Evolutionary conservation across 2,797 vertebrate species (phyloP).

Genomic region (Gallirallus australis): DNA sequence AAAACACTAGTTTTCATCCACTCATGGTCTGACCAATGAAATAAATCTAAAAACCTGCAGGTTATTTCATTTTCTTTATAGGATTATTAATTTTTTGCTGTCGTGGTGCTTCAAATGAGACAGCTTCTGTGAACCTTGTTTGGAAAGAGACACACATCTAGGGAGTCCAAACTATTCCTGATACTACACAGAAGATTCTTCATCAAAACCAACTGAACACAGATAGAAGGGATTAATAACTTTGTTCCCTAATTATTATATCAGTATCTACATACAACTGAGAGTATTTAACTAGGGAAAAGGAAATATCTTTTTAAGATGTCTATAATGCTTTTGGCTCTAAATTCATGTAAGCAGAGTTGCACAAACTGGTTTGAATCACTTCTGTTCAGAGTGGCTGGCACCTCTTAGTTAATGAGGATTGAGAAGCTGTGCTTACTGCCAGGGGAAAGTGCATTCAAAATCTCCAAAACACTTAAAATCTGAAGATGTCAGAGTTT

Average conservation of each 20-base stretch:
- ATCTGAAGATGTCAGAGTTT: not conserved
- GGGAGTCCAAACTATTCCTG: not conserved
- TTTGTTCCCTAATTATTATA: not conserved
- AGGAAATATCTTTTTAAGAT: not conserved
- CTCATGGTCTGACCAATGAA: not conserved
- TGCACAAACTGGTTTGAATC: not conserved
- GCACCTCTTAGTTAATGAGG: not conserved
- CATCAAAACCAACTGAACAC: slow-evolving; percentile 12
- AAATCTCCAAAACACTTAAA: not conserved
- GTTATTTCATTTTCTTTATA: not conserved
- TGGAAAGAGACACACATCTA: not conserved
- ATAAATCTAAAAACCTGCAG: not conserved
- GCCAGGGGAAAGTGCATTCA: not conserved
- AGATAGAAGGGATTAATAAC: not conserved
- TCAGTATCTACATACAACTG: not conserved
- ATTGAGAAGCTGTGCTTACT: not conserved
- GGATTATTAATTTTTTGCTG: not conserved
- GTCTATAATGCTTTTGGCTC: not conserved
- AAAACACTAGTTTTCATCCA: not conserved
- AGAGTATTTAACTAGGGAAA: not conserved
- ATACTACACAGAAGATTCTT: not conserved
- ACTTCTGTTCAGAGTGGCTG: not conserved
- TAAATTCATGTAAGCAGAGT: not conserved
- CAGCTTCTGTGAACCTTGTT: slow-evolving; percentile 9
- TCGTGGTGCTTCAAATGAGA: not conserved